Percentiles rank a stretch among this genome's conserved stretches.
These are phyloP conservation scores for Palythoa grandiflora DNA, from an alignment of 92 coral and sea anemone species.

Conservation along the genomic window DNA sequence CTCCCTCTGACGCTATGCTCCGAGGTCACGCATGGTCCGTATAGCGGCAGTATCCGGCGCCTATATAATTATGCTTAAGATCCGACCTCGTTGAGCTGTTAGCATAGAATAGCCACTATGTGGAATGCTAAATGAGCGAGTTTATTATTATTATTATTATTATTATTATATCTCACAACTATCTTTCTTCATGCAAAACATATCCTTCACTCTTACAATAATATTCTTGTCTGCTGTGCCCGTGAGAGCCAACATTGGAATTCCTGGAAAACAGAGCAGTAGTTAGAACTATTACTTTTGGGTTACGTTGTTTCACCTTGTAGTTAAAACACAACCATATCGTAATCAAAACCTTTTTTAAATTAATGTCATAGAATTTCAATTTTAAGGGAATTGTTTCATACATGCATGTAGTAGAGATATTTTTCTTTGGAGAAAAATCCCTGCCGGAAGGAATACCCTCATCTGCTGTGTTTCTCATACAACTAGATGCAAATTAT, in stretches of 20 bases:
- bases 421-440: neutral
- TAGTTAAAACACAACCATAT: neutral
- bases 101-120: too few species aligned
- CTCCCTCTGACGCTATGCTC: too few species aligned
- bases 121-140: too few species aligned
- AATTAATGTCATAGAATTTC: neutral
- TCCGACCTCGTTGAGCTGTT: too few species aligned
- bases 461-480: neutral
- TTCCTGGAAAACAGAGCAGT: constrained; percentile 28
- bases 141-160: too few species aligned
- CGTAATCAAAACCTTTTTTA: neutral
- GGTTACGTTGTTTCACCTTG: neutral
- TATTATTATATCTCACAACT: neutral
- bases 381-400: too few species aligned
- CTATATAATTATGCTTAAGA: too few species aligned
- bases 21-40: too few species aligned
- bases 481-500: neutral
- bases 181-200: constrained; percentile 20
- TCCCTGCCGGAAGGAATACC: neutral
- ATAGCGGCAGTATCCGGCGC: too few species aligned
- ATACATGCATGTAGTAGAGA: neutral
- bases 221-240: constrained; percentile 38
- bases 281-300: neutral
- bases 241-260: constrained; percentile 47
- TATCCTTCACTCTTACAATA: constrained; percentile 3